Conservation (phyloP, 2,797 vertebrate genomes). For the Numenius phaeopus region DNA sequence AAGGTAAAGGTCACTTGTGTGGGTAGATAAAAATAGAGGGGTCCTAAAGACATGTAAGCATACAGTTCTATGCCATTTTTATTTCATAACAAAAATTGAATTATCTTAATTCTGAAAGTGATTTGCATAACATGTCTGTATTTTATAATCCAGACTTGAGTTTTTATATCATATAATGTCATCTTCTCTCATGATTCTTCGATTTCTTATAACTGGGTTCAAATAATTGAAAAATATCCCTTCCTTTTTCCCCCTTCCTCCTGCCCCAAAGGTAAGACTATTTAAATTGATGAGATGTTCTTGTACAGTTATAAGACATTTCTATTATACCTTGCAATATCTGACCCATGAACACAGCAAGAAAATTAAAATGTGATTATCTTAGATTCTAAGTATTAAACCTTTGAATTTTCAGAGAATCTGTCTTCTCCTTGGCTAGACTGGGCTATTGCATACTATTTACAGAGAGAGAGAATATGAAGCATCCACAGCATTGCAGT, state of each 20-base stretch:
- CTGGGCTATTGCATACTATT: fast-evolving
- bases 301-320: not conserved
- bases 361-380: conserved; percentile 2
- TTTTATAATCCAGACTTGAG: not conserved
- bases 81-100: not conserved
- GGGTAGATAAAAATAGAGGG: fast-evolving
- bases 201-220: not conserved
- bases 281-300: not conserved
- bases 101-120: not conserved
- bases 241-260: not conserved
- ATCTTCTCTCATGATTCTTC: not conserved
- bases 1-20: not conserved
- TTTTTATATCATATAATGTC: not conserved
- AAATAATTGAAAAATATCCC: not conserved
- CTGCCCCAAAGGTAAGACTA: not conserved
- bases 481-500: not conserved
- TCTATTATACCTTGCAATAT: not conserved
- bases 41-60: not conserved
- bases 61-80: not conserved
- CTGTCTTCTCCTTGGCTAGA: not conserved
- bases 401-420: not conserved
- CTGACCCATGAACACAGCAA: not conserved
- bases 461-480: not conserved
- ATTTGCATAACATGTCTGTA: not conserved
- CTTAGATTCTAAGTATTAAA: not conserved